A percentile compares a stretch with the other conserved stretches of the same genome.
Conservation (phyloP, 2,797 vertebrate genomes). For the Heteromormyrus szaboi region DNA sequence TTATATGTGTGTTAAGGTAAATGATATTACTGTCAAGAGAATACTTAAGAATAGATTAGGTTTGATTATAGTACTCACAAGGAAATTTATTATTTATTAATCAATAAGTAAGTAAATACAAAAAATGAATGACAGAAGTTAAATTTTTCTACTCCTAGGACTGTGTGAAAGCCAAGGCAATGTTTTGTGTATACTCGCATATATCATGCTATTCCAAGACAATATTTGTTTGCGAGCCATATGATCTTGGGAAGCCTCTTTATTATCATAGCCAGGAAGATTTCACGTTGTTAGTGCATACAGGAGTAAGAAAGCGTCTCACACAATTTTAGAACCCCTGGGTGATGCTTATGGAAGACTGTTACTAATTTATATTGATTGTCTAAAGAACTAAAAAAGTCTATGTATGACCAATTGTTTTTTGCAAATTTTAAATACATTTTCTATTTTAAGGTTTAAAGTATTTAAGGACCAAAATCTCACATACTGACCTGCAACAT, state of each 20-base stretch:
- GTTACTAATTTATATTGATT: constrained; percentile 67
- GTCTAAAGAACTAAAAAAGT: constrained; percentile 63
- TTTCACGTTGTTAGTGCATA: constrained; percentile 44
- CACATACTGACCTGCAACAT: constrained; percentile 3
- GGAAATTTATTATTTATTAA: constrained; percentile 43
- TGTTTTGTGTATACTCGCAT: constrained; percentile 51
- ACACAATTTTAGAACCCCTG: constrained; percentile 47
- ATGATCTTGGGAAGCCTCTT: constrained; percentile 47
- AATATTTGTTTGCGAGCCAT: constrained; percentile 24
- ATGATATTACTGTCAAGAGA: constrained; percentile 58
- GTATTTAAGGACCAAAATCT: constrained; percentile 64
- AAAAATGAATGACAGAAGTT: constrained; percentile 48
- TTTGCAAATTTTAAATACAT: constrained; percentile 56
- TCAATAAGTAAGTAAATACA: constrained; percentile 54
- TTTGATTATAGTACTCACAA: constrained; percentile 61
- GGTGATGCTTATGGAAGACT: constrained; percentile 64
- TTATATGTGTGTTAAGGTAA: constrained; percentile 57
- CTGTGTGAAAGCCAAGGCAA: constrained; percentile 57
- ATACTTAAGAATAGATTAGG: constrained; percentile 50
- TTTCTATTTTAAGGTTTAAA: constrained; percentile 58
- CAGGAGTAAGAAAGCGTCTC: constrained; percentile 55
- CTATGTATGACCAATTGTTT: constrained; percentile 62
- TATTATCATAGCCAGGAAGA: constrained; percentile 62
- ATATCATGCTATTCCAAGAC: constrained; percentile 48
- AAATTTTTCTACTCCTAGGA: constrained; percentile 50